Conservation (phyloP, 2,888 invertebrate species). For the Ectobius pallidus region DNA sequence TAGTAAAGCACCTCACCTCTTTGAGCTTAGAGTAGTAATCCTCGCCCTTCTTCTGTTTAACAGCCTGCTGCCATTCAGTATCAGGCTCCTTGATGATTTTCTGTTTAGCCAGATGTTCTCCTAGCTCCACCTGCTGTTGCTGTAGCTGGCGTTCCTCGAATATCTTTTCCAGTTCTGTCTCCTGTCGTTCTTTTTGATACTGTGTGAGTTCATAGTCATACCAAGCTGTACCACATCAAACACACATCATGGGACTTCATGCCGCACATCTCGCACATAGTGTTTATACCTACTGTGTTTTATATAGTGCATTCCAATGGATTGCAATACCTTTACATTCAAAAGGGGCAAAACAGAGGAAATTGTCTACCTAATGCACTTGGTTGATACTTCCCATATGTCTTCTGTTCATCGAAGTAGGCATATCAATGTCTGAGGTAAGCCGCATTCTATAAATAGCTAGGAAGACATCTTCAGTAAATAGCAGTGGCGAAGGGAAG, state of each 20-base stretch:
- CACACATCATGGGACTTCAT: constrained; percentile 14
- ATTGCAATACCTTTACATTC: too few relatives aligned
- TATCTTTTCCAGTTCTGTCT: constrained; percentile 84
- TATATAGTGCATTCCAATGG: too few relatives aligned
- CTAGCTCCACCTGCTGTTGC: constrained; percentile 67
- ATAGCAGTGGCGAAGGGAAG: too few relatives aligned
- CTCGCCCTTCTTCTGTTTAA: constrained; percentile 78
- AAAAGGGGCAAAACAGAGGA: too few relatives aligned
- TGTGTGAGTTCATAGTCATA: constrained; percentile 86
- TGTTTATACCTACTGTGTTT: too few relatives aligned
- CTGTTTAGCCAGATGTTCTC: constrained; percentile 64
- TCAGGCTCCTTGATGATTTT: constrained; percentile 75
- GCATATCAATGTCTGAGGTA: too few relatives aligned
- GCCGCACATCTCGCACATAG: too few relatives aligned
- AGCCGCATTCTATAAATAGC: too few relatives aligned
- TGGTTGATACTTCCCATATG: too few relatives aligned
- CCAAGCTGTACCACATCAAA: constrained; percentile 70
- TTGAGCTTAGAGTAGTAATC: constrained; percentile 84
- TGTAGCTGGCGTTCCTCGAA: constrained; percentile 83
- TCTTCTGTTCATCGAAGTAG: too few relatives aligned
- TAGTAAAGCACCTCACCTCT: constrained; percentile 61
- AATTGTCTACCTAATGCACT: too few relatives aligned
- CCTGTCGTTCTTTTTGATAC: constrained; percentile 82
- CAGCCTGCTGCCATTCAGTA: constrained; percentile 85
- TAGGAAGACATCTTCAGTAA: too few relatives aligned